These are phyloP conservation scores for Nesospiza acunhae DNA, from an alignment of 2,113 vertebrate species.

Conservation along the genomic window DNA sequence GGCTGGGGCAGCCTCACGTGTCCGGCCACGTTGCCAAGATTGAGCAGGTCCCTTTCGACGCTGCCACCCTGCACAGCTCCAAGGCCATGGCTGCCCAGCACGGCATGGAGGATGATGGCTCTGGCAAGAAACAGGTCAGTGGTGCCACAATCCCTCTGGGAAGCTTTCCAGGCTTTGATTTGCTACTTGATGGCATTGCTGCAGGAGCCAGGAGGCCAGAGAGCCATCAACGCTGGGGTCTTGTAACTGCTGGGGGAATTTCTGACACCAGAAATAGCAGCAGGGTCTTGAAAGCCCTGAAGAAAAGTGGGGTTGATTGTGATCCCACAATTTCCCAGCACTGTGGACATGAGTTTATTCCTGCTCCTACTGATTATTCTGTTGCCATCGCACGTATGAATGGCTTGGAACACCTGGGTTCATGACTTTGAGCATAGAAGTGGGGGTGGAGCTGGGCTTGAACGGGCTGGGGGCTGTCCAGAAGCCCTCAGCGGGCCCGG, in stretches of 20 bases:
- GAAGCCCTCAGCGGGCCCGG: background rate
- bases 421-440: background rate
- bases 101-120: slow-evolving; percentile 92
- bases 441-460: background rate
- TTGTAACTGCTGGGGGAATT: background rate
- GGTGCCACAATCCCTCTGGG: background rate
- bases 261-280: background rate
- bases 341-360: background rate
- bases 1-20: slow-evolving; percentile 86
- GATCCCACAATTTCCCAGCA: background rate
- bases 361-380: background rate
- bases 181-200: background rate
- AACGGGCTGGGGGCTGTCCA: background rate
- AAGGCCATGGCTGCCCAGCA: slow-evolving; percentile 95
- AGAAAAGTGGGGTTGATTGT: background rate
- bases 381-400: background rate
- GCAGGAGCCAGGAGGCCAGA: background rate
- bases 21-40: slow-evolving; percentile 92
- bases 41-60: slow-evolving; percentile 90
- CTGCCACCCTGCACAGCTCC: slow-evolving; percentile 85
- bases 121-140: slow-evolving; percentile 85
- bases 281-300: background rate
- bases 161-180: background rate
- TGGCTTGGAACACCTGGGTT: background rate
- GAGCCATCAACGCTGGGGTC: background rate